Base-by-base conservation (phyloP, 1,140 invertebrate species). In the Pararge aegeria region DNA sequence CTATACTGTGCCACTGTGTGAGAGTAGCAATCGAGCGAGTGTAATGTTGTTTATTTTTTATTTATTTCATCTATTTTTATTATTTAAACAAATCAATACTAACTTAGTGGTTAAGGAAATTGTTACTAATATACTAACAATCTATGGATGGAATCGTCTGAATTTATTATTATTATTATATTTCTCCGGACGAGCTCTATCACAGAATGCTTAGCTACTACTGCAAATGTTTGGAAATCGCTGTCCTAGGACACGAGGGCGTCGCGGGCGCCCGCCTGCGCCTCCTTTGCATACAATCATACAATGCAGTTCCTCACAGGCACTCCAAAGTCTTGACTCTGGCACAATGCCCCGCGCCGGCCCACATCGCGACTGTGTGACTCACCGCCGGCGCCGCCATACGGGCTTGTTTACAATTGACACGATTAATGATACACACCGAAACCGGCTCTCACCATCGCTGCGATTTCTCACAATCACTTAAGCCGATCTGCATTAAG, bases 241-340 rank as follows among this genome's bases (percentile, higher is more conserved):
- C 30, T 10, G n/a, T 12, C 3, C 12, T 34, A n/a, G 30, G 30
- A 34, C 48, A 67, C 73, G 69, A 73, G 68, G 74, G 70, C 70
- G 73, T 56, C 55, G 64, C 61, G 69, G 68, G 69, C 71, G 77
- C 53, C 68, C 70, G 75, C 80, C 74, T 72, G 71, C 73, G 76
- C 76, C 83, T 86, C 62, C 82, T 88, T 86, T 85, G 77, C 83
- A 86, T 88, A 86, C 85, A 88, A 88, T 88, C 70, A 63, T 69
- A 73, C 68, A 73, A 68, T 75, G 67, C 40, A 53, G 44, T 38
- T 13, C 34, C 13, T 20, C 18, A 21, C 7, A 20, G 16, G 54
- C 51, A 53, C 54, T 55, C 12, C 24, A 18, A 46, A 48, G 49
- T 42, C 50, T 56, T 44, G 60, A 19, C 37, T 18, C 55, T 20